A percentile compares a stretch with the other conserved stretches of the same genome.
Conservation (phyloP, 92 coral and sea anemone genomes). For the Phenganax marumi region DNA sequence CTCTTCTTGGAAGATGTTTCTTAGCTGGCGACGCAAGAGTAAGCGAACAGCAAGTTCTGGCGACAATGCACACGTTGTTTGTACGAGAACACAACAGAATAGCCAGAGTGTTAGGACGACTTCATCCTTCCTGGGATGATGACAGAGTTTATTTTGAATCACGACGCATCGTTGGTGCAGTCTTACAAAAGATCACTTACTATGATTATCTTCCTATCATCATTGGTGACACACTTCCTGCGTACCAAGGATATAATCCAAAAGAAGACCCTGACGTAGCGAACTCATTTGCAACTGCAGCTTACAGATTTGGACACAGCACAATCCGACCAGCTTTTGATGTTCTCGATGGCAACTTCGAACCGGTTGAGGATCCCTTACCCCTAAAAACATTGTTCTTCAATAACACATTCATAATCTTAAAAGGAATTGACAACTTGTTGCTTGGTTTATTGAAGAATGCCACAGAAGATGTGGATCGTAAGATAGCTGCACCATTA, state of each 20-base stretch:
- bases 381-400: neutral
- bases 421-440: neutral
- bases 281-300: slow-evolving; percentile 30
- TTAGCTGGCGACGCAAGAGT: slow-evolving; percentile 32
- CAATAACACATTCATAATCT: slow-evolving; percentile 19
- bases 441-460: neutral
- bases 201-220: slow-evolving; percentile 4
- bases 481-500: neutral
- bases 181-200: slow-evolving; percentile 29
- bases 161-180: slow-evolving; percentile 24
- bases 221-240: neutral
- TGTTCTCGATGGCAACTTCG: neutral
- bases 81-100: slow-evolving; percentile 38
- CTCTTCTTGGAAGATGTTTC: slow-evolving; percentile 17
- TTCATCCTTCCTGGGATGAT: neutral
- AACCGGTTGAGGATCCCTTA: neutral
- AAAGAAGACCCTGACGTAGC: neutral
- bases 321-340: slow-evolving; percentile 20
- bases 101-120: neutral
- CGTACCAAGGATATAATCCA: neutral
- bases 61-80: slow-evolving; percentile 15
- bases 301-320: slow-evolving; percentile 39
- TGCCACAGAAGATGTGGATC: neutral
- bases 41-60: slow-evolving; percentile 12
- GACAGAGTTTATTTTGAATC: slow-evolving; percentile 18